Percentiles rank a stretch among this genome's conserved stretches.
These are phyloP conservation scores for Anser brachyrhynchus DNA, from an alignment of 2,113 vertebrate genomes.

Conservation along the genomic window DNA sequence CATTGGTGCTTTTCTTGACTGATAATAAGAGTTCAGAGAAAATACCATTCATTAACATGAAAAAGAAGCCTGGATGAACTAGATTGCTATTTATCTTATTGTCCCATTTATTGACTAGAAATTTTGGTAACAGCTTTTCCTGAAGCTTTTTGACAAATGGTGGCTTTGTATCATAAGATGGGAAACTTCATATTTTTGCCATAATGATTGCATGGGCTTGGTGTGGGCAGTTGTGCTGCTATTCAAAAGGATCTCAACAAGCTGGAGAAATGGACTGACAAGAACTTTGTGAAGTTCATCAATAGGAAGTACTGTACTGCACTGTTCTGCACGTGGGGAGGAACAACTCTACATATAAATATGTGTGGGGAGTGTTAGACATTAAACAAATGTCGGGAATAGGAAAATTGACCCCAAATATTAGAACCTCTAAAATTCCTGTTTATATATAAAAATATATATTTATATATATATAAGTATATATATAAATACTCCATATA, in stretches of 20 bases:
- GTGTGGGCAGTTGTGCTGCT: not conserved
- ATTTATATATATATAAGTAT: no score
- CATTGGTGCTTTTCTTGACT: constrained; percentile 19
- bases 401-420: not conserved
- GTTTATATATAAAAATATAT: no score
- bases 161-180: not conserved
- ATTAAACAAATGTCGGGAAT: not conserved
- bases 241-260: not conserved
- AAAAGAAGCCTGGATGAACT: not conserved
- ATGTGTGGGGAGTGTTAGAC: not conserved
- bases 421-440: not conserved
- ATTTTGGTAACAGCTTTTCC: not conserved
- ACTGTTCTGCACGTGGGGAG: not conserved
- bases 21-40: constrained; percentile 5
- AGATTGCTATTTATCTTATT: not conserved
- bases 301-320: not conserved
- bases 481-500: no score
- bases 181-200: not conserved
- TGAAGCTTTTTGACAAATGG: not conserved
- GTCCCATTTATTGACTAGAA: not conserved
- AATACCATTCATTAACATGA: not conserved
- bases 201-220: not conserved
- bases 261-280: not conserved
- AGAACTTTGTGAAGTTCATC: not conserved
- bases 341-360: not conserved